Base-by-base conservation (phyloP, 2,797 vertebrate genomes). In the Chaunax sp. region DNA sequence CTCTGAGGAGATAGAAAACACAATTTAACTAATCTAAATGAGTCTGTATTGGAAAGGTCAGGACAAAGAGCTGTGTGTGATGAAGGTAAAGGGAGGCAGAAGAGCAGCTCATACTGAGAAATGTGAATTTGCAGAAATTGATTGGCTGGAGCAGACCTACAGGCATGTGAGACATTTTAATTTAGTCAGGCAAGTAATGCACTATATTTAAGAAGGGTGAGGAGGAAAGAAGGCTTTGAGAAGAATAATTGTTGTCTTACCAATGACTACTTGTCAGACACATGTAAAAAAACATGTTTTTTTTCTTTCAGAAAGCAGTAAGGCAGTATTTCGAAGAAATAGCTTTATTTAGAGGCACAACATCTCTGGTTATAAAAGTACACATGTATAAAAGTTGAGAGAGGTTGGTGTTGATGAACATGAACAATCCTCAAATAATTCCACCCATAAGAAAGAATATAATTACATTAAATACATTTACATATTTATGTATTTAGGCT, bases 11-110 rank as follows among this genome's bases (percentile, higher is more conserved):
- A 51, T 1, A 12, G 56, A 54, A 77, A 83, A 80, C 38, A 67
- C 59, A 84, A 78, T 84, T 70, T 47, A 69, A 72, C 75, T 68
- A 63, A 86, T 81, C 64, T 59, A 59, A 81, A 87, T 60, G 43
- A 75, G 64, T 64, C 47, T 80, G 61, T 53, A 84, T 64, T 76
- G 52, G 79, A 84, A 85, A 72, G 72, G 73, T 81, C 69, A 68
- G 52, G 62, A 65, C 38, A 77, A 65, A 81, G 66, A 75, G 64
- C 44, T 49, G 45, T 40, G 49, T 69, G 43, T 1, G 0, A 52
- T 53, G 55, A 70, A 9, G 18, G 26, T 46, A 66, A 73, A 60
- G 68, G 18, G 25, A 70, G 57, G 64, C 54, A 69, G 54, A 64
- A 76, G 75, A 65, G 16, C 26, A 44, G 47, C 15, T 69, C n/a